These are phyloP conservation scores for Coptodon bakossiorum DNA, from an alignment of 2,113 vertebrate species.

Conservation along the genomic window DNA sequence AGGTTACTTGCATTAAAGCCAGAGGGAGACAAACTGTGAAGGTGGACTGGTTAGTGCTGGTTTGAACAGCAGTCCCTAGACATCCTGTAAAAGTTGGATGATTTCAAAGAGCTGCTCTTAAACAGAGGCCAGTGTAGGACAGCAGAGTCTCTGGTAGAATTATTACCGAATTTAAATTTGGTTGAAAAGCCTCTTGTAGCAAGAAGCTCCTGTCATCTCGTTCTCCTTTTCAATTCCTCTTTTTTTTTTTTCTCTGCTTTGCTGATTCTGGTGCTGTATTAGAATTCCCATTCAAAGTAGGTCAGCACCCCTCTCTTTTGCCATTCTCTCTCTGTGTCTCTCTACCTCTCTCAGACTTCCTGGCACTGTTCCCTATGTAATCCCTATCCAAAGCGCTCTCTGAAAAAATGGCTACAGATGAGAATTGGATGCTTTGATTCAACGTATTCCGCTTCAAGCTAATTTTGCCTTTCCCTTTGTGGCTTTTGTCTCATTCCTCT, in stretches of 20 bases:
- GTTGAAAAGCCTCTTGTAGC: background rate
- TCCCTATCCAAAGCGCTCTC: slow-evolving; percentile 28
- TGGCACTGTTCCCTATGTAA: slow-evolving; percentile 36
- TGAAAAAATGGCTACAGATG: background rate
- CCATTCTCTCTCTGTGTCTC: background rate
- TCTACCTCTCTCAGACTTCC: background rate
- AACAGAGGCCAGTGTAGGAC: slow-evolving; percentile 1
- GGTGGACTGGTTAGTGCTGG: slow-evolving; percentile 13
- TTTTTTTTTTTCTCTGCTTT: background rate
- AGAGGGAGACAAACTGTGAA: slow-evolving; percentile 17
- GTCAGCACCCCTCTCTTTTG: slow-evolving; percentile 30
- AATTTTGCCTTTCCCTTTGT: slow-evolving; percentile 30
- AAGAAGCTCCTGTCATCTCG: slow-evolving; percentile 1
- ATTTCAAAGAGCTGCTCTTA: background rate
- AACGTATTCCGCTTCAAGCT: slow-evolving; percentile 23
- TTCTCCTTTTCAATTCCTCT: slow-evolving; percentile 15
- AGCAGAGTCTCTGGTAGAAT: background rate
- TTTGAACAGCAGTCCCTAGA: background rate
- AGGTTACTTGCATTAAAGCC: slow-evolving; percentile 15
- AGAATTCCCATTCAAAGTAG: slow-evolving; percentile 58
- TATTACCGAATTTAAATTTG: slow-evolving; percentile 2
- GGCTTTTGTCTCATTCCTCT: background rate
- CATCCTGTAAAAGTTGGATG: background rate
- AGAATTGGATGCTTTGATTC: slow-evolving; percentile 37
- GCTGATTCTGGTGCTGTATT: slow-evolving; percentile 34